These are phyloP conservation scores for Simalia tracyae DNA, from an alignment of 2,797 vertebrate genomes.

Conservation along the genomic window DNA sequence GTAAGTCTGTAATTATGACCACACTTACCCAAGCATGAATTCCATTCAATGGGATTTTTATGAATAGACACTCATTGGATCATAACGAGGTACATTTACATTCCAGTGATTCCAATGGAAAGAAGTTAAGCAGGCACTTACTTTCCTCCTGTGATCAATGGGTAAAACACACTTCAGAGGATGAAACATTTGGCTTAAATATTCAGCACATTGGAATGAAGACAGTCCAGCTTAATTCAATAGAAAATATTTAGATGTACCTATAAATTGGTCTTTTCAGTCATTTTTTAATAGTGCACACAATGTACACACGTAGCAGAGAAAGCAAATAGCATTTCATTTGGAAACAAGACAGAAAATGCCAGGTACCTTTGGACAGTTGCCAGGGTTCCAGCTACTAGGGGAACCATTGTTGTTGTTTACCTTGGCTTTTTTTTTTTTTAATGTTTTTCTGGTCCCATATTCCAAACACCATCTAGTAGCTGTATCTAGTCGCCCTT, in stretches of 20 bases:
- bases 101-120: background rate
- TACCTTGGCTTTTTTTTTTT: background rate
- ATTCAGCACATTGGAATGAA: background rate
- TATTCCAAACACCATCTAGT: too few species aligned
- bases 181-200: background rate
- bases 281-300: too few species aligned
- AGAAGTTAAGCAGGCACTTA: background rate
- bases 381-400: background rate
- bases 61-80: background rate
- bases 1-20: too few species aligned
- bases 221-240: too few species aligned
- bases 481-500: too few species aligned
- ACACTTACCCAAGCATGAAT: too few species aligned
- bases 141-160: background rate
- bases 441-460: too few species aligned
- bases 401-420: background rate
- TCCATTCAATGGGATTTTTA: background rate
- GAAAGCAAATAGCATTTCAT: too few species aligned
- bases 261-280: too few species aligned
- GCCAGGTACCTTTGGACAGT: too few species aligned
- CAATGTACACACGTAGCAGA: too few species aligned
- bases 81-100: background rate
- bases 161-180: background rate
- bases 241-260: too few species aligned
- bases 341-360: background rate